phyloP scores from a whole-genome alignment of 1,140 invertebrate genomes.

The Zaprionus davidi region DNA sequence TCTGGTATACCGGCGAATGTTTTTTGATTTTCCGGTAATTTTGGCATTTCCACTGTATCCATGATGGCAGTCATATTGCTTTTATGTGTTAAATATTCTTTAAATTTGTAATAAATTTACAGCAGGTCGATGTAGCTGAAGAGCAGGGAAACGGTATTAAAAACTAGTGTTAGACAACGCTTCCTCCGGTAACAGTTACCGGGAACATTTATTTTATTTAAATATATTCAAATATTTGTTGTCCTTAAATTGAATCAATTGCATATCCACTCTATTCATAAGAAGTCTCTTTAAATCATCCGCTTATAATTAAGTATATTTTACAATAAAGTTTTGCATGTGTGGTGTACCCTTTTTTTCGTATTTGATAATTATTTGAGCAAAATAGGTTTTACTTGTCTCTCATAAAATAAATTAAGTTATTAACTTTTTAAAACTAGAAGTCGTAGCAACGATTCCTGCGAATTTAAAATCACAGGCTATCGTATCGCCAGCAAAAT shows the following conservation, averaged over 20 bases:
- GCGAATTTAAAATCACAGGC: not conserved
- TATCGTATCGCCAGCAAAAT: not conserved
- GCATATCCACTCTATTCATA: not conserved
- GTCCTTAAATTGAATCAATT: not conserved
- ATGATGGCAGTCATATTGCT: conserved; percentile 79
- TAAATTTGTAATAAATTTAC: conserved; percentile 64
- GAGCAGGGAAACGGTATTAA: conserved; percentile 48
- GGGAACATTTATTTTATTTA: conserved; percentile 12
- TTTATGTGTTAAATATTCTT: conserved; percentile 37
- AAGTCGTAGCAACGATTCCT: not conserved
- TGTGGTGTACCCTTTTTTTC: too few relatives aligned
- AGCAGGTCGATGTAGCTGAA: conserved; percentile 61
- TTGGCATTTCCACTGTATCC: conserved; percentile 83
- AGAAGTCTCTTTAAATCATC: not conserved
- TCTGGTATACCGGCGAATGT: conserved; percentile 92
- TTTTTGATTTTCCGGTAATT: conserved; percentile 86
- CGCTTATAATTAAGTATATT: not conserved
- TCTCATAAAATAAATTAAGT: not conserved
- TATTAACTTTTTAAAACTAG: not conserved
- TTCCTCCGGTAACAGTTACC: not conserved
- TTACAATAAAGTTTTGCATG: not conserved
- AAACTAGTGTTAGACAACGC: conserved; percentile 25
- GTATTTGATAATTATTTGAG: too few relatives aligned
- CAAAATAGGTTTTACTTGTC: too few relatives aligned
- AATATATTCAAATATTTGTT: not conserved